A percentile compares a stretch with the other conserved stretches of the same genome.
These are phyloP conservation scores for Axis porcinus DNA, from an alignment of 2,113 vertebrate species.

Conservation along the genomic window DNA sequence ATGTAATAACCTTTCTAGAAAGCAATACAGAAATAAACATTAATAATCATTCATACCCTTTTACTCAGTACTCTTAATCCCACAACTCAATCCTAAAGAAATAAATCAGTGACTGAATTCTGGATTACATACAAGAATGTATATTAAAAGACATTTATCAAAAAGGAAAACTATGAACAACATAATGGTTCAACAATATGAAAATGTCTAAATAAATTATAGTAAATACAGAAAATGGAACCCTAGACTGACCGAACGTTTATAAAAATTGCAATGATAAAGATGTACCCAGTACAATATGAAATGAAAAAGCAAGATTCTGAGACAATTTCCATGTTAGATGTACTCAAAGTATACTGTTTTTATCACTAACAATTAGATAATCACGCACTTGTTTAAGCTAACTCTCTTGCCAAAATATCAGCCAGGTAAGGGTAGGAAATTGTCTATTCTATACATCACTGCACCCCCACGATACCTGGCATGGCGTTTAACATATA, in stretches of 20 bases:
- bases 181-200: not conserved
- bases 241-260: not conserved
- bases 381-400: not conserved
- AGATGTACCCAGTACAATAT: not conserved
- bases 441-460: not conserved
- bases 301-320: not conserved
- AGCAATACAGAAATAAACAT: not conserved
- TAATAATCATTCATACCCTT: not conserved
- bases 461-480: not conserved
- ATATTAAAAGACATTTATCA: not conserved
- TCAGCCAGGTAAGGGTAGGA: not conserved
- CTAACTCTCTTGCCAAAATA: not conserved
- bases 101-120: not conserved
- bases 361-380: not conserved
- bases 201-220: not conserved
- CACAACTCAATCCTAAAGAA: not conserved
- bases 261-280: not conserved
- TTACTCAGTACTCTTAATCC: not conserved
- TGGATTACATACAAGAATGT: not conserved
- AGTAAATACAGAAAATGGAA: not conserved
- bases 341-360: not conserved
- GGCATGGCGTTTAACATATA: not conserved
- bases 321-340: not conserved
- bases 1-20: not conserved
- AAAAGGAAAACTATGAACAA: not conserved